Evolutionary conservation across 2,113 vertebrate species (phyloP).

Genomic region (Prietella phreatophila): DNA sequence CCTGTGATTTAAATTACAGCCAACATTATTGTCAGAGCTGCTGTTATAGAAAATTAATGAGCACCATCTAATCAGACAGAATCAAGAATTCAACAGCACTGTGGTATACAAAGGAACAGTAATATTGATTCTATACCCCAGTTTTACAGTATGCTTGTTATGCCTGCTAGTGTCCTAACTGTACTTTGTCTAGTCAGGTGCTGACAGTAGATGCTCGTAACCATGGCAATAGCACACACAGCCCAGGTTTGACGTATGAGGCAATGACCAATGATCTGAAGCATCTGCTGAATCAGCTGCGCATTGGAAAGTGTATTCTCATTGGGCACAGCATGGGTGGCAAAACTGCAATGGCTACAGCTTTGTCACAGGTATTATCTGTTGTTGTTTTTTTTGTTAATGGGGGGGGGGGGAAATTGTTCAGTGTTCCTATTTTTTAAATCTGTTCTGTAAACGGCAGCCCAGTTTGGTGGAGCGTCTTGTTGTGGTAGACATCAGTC

Average conservation of each 20-base stretch:
- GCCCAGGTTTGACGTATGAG: constrained; percentile 79
- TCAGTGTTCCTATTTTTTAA: background rate
- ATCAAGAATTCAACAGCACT: background rate
- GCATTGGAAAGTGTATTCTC: constrained; percentile 81
- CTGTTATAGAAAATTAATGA: background rate
- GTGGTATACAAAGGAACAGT: background rate
- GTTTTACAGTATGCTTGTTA: background rate
- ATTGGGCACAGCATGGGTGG: constrained; percentile 99
- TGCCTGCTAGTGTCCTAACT: constrained; percentile 65
- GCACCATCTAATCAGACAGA: background rate
- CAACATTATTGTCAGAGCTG: background rate
- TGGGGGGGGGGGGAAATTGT: no score
- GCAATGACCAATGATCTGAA: constrained; percentile 84
- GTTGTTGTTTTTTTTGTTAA: no score
- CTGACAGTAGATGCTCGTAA: constrained; percentile 91
- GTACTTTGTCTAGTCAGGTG: constrained; percentile 80
- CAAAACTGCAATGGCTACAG: constrained; percentile 87
- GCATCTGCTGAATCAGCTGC: constrained; percentile 78
- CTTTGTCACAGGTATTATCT: constrained; percentile 78
- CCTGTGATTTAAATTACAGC: background rate
- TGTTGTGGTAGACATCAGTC: constrained; percentile 87
- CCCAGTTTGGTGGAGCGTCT: constrained; percentile 86
- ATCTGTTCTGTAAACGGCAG: constrained; percentile 59
- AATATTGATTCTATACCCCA: background rate
- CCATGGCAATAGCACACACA: constrained; percentile 88